Conservation (phyloP, 2,113 vertebrate genomes). For the Dromaius novaehollandiae region DNA sequence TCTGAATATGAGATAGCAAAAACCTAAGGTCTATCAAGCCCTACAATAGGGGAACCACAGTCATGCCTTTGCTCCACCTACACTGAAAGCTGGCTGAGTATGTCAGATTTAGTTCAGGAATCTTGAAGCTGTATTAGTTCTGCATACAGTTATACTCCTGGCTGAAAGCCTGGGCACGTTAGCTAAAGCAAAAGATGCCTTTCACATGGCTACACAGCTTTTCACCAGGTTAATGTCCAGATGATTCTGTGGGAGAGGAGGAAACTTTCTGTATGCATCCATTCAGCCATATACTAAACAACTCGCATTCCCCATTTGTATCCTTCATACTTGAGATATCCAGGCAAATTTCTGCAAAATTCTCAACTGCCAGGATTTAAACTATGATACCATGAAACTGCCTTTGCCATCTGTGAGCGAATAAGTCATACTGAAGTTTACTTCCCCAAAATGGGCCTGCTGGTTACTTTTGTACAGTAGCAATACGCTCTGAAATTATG, state of each 20-base stretch:
- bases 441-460: conserved; percentile 37
- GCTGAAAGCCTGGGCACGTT: neutral
- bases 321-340: neutral
- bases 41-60: neutral
- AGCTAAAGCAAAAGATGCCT: neutral
- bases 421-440: conserved; percentile 44
- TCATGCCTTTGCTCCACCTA: neutral
- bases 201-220: neutral
- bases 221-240: neutral
- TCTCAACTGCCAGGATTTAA: neutral
- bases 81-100: neutral
- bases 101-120: neutral
- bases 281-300: neutral
- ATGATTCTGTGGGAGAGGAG: neutral
- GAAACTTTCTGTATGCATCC: neutral
- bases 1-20: neutral
- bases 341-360: neutral
- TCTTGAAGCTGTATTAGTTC: neutral
- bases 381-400: conserved; percentile 18
- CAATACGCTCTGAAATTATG: conserved; percentile 55
- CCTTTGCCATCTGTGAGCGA: conserved; percentile 42
- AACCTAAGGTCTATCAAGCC: neutral
- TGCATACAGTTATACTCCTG: neutral
- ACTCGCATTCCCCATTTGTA: neutral
- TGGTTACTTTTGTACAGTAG: conserved; percentile 52